Percentiles rank a stretch among this genome's conserved stretches.
These are phyloP conservation scores for Dinoponera quadriceps DNA, from an alignment of 1,140 invertebrate species.

Conservation along the genomic window DNA sequence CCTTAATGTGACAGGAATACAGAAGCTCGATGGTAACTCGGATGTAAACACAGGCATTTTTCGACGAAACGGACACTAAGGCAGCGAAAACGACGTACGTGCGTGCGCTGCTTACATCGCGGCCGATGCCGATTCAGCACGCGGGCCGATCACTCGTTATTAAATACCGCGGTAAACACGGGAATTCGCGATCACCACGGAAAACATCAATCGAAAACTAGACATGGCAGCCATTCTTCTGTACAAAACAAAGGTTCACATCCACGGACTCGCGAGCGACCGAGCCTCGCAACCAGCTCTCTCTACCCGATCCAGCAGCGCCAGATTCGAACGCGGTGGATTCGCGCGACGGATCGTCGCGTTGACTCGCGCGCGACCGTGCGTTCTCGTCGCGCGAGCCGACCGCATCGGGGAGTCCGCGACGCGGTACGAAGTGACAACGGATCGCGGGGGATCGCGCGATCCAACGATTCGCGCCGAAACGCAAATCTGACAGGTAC, in stretches of 20 bases:
- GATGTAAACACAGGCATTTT: conserved; percentile 86
- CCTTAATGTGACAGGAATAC: conserved; percentile 85
- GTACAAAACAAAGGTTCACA: conserved; percentile 86
- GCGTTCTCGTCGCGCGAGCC: background rate
- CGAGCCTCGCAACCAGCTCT: conserved; percentile 81
- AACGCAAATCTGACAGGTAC: background rate
- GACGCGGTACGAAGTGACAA: too few relatives aligned
- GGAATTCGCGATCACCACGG: conserved; percentile 81
- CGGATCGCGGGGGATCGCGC: background rate
- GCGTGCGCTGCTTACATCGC: conserved; percentile 78
- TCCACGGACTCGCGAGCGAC: conserved; percentile 83
- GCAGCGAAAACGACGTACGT: conserved; percentile 74
- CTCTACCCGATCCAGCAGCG: conserved; percentile 72
- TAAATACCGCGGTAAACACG: conserved; percentile 80
- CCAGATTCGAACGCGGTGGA: background rate
- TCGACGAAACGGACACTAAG: conserved; percentile 76
- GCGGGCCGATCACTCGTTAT: conserved; percentile 76
- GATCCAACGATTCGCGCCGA: background rate
- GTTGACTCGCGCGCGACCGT: background rate
- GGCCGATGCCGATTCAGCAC: conserved; percentile 71
- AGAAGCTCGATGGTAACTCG: conserved; percentile 81
- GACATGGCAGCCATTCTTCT: conserved; percentile 86
- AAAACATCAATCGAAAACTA: conserved; percentile 85
- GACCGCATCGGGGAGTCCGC: background rate
- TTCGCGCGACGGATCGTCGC: conserved; percentile 65